Conservation (phyloP, 2,888 invertebrate genomes). For the Odontocerum albicorne region DNA sequence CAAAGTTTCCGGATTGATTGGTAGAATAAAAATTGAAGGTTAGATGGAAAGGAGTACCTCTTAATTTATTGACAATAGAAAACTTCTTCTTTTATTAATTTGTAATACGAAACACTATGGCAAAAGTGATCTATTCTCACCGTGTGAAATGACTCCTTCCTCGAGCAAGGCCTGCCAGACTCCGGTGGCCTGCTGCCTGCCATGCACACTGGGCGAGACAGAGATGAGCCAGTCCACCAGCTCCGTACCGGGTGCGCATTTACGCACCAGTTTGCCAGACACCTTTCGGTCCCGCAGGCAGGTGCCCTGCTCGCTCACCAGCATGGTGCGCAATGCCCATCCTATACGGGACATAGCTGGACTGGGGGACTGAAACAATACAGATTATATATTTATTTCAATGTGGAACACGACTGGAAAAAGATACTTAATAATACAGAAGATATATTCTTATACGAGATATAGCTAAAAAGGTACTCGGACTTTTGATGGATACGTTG, state of each 20-base stretch:
- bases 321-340: slow-evolving; percentile 67
- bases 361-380: slow-evolving; percentile 57
- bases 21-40: too few species aligned
- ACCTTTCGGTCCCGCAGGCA: slow-evolving; percentile 69
- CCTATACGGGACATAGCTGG: slow-evolving; percentile 68
- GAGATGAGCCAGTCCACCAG: slow-evolving; percentile 79
- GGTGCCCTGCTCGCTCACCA: slow-evolving; percentile 64
- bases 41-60: too few species aligned
- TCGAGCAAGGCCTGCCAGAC: slow-evolving; percentile 85
- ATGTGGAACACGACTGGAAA: background rate
- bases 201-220: slow-evolving; percentile 63
- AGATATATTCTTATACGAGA: too few species aligned
- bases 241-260: slow-evolving; percentile 77
- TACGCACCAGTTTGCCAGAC: slow-evolving; percentile 62
- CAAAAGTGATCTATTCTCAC: slow-evolving; percentile 56
- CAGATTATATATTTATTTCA: slow-evolving; percentile 11
- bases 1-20: too few species aligned
- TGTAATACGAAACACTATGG: too few species aligned
- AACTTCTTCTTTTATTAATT: too few species aligned
- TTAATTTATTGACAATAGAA: too few species aligned
- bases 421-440: too few species aligned
- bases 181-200: slow-evolving; percentile 70
- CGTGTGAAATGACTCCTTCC: slow-evolving; percentile 75
- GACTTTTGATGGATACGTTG: too few species aligned
- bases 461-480: too few species aligned